These are phyloP conservation scores for Maniola hyperantus DNA, from an alignment of 2,888 invertebrate species.

Conservation along the genomic window DNA sequence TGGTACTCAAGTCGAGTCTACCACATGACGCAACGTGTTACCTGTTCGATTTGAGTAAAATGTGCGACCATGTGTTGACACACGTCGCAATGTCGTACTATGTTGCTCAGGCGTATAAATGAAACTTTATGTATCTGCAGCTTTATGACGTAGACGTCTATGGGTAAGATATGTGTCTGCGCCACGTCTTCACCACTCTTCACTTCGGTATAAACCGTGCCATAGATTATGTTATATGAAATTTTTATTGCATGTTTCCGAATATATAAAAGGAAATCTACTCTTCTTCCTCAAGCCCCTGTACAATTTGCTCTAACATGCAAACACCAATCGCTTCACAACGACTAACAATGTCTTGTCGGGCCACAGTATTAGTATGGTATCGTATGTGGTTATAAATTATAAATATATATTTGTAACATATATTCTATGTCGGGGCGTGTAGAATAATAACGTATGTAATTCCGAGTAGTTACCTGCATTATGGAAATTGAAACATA, in stretches of 20 bases:
- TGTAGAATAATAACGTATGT: conserved; percentile 54
- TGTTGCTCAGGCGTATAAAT: too few species aligned
- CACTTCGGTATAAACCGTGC: neutral
- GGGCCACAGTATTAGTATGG: conserved; percentile 78
- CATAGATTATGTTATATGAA: neutral
- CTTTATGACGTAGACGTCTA: too few species aligned
- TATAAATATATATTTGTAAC: conserved; percentile 72
- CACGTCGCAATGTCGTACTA: too few species aligned
- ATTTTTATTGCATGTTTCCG: conserved; percentile 59
- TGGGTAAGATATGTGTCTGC: neutral
- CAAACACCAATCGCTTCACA: conserved; percentile 83
- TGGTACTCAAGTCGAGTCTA: too few species aligned
- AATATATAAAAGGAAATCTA: conserved; percentile 38
- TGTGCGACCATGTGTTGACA: too few species aligned
- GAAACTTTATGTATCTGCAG: too few species aligned
- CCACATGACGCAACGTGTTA: too few species aligned
- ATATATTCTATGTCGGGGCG: conserved; percentile 72
- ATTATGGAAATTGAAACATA: conserved; percentile 49
- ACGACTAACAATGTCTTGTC: conserved; percentile 80
- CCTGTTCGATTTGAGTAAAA: too few species aligned
- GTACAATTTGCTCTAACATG: conserved; percentile 83
- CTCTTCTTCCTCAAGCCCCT: conserved; percentile 54
- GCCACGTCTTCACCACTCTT: neutral
- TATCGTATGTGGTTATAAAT: conserved; percentile 79
- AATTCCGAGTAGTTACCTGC: conserved; percentile 57